Evolutionary conservation across 2,888 invertebrate species (phyloP).

Genomic region (Pinctada fucata): DNA sequence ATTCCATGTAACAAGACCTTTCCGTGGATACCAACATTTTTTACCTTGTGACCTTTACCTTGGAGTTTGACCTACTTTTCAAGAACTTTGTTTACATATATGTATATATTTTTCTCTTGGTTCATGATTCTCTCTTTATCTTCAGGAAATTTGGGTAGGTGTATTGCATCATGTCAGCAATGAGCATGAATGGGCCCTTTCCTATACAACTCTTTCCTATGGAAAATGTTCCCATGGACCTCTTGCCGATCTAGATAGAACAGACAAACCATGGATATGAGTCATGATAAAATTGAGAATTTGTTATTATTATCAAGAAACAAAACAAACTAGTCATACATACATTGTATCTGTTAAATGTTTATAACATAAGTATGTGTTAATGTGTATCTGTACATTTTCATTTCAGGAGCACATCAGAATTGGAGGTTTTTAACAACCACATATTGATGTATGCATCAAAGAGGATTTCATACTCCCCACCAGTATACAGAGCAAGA

Average conservation of each 20-base stretch:
- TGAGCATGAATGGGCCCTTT: slow-evolving; percentile 37
- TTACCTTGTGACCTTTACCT: too few relatives aligned
- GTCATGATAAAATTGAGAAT: too few relatives aligned
- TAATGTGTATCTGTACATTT: too few relatives aligned
- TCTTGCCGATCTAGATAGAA: not conserved
- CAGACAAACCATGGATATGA: slow-evolving; percentile 21
- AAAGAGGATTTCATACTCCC: slow-evolving; percentile 36
- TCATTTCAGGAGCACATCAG: slow-evolving; percentile 37
- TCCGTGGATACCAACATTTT: too few relatives aligned
- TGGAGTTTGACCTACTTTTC: too few relatives aligned
- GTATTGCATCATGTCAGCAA: slow-evolving; percentile 32
- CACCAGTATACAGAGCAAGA: slow-evolving; percentile 41
- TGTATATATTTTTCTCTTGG: not conserved
- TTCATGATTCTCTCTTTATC: not conserved
- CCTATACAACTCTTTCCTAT: slow-evolving; percentile 9
- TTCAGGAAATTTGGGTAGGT: slow-evolving; percentile 39
- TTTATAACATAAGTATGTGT: too few relatives aligned
- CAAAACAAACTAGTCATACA: too few relatives aligned
- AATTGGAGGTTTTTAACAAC: slow-evolving; percentile 35
- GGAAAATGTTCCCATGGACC: slow-evolving; percentile 30
- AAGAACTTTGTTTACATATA: too few relatives aligned
- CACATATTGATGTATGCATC: slow-evolving; percentile 38
- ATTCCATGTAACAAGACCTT: too few relatives aligned
- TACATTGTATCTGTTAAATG: too few relatives aligned
- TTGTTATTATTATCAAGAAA: too few relatives aligned